A percentile compares a stretch with the other conserved stretches of the same genome.
These are phyloP conservation scores for Halesus radiatus DNA, from an alignment of 1,140 invertebrate genomes.

Conservation along the genomic window DNA sequence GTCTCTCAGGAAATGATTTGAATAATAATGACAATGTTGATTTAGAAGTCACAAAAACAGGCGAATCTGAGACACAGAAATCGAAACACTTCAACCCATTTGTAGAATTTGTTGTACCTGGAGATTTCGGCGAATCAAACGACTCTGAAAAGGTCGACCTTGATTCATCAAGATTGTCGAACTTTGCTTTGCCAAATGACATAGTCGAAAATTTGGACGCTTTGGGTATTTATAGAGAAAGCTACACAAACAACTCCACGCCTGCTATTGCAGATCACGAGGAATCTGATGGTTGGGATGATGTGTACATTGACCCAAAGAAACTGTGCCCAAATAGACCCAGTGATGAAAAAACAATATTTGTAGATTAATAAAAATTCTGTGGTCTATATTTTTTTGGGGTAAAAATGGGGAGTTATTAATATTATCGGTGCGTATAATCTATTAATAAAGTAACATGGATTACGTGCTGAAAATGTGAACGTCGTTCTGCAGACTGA, in stretches of 20 bases:
- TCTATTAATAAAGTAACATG: no score
- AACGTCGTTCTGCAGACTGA: no score
- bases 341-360: constrained; percentile 63
- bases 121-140: background rate
- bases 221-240: constrained; percentile 20
- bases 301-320: constrained; percentile 21
- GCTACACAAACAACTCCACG: background rate
- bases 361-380: constrained; percentile 59
- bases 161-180: background rate
- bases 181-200: constrained; percentile 13
- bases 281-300: background rate
- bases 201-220: constrained; percentile 26
- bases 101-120: background rate
- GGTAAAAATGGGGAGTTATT: no score
- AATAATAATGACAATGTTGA: background rate
- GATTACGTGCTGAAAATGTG: no score
- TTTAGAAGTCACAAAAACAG: background rate
- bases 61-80: background rate
- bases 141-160: background rate
- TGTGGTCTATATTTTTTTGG: no score
- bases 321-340: constrained; percentile 61
- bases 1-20: background rate
- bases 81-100: background rate
- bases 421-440: no score
- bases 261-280: background rate